Evolutionary conservation across 2,113 vertebrate species (phyloP).

Genomic region (Lepus europaeus): DNA sequence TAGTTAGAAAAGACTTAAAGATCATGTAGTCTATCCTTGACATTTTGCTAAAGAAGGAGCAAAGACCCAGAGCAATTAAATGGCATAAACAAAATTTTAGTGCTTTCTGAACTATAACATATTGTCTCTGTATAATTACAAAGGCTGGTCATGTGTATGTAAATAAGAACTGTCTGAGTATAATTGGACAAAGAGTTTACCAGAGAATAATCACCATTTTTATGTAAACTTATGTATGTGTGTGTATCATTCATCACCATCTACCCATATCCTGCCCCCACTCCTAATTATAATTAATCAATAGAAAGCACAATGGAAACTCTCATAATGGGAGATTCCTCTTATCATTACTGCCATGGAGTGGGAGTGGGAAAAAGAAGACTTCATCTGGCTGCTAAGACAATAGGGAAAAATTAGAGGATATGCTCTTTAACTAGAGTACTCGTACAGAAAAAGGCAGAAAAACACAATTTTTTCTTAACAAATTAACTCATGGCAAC

Average conservation of each 20-base stretch:
- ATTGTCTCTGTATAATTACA: conserved; percentile 58
- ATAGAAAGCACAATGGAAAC: conserved; percentile 42
- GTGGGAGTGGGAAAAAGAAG: neutral
- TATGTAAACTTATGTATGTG: neutral
- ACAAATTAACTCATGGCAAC: conserved; percentile 61
- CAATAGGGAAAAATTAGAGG: conserved; percentile 57
- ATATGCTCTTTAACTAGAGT: conserved; percentile 49
- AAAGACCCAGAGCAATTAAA: conserved; percentile 65
- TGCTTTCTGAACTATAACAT: conserved; percentile 55
- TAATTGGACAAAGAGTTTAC: conserved; percentile 61
- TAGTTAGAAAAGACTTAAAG: conserved; percentile 48
- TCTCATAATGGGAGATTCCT: conserved; percentile 26
- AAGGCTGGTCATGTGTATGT: conserved; percentile 49
- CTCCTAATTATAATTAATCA: conserved; percentile 58
- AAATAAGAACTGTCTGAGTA: conserved; percentile 40
- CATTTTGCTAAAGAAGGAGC: conserved; percentile 69
- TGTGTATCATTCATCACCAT: conserved; percentile 23
- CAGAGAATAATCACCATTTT: conserved; percentile 36
- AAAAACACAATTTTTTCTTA: neutral
- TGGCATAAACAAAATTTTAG: conserved; percentile 68
- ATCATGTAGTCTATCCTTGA: conserved; percentile 64
- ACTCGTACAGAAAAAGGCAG: neutral
- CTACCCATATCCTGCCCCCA: conserved; percentile 18
- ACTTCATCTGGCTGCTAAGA: conserved; percentile 55
- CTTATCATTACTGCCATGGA: conserved; percentile 33